phyloP scores from a whole-genome alignment of 2,113 vertebrate species.

The Halichoeres trimaculatus region DNA sequence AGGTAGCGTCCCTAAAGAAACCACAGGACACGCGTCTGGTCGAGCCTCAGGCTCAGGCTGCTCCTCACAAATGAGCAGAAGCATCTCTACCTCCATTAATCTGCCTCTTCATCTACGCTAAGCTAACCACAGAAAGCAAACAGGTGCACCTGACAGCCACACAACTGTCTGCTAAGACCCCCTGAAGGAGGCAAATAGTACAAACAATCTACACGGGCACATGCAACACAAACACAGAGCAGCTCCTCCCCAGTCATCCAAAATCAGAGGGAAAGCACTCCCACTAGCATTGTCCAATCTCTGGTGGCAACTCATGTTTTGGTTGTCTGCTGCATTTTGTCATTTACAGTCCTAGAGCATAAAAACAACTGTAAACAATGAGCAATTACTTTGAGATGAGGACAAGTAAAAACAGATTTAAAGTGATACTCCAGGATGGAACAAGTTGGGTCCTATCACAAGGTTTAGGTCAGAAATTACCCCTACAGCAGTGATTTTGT shows the following conservation, averaged over 20 bases:
- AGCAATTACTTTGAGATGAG: background rate
- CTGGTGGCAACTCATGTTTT: conserved; percentile 57
- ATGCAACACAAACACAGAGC: conserved; percentile 39
- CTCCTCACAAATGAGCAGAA: conserved; percentile 55
- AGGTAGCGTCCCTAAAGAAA: conserved; percentile 68
- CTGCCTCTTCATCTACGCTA: conserved; percentile 41
- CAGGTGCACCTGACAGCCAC: conserved; percentile 76
- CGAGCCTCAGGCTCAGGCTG: conserved; percentile 36
- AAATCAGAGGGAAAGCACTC: conserved; percentile 71
- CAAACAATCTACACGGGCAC: conserved; percentile 56
- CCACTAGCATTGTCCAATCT: conserved; percentile 59
- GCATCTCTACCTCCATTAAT: conserved; percentile 61
- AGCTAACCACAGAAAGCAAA: conserved; percentile 75
- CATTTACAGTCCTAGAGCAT: background rate
- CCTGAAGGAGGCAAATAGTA: conserved; percentile 72
- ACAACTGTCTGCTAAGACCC: conserved; percentile 70
- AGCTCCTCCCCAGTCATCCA: conserved; percentile 29
- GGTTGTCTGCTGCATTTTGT: conserved; percentile 53
- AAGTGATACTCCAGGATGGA: too few relatives aligned
- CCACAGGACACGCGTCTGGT: conserved; percentile 69
- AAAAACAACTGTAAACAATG: background rate
- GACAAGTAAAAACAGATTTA: background rate
- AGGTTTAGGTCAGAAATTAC: too few relatives aligned
- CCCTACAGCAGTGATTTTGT: too few relatives aligned
- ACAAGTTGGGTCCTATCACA: too few relatives aligned